A percentile compares a stretch with the other conserved stretches of the same genome.
Evolutionary conservation across 2,797 vertebrate species (phyloP).

Genomic region (Hyperoplus immaculatus): DNA sequence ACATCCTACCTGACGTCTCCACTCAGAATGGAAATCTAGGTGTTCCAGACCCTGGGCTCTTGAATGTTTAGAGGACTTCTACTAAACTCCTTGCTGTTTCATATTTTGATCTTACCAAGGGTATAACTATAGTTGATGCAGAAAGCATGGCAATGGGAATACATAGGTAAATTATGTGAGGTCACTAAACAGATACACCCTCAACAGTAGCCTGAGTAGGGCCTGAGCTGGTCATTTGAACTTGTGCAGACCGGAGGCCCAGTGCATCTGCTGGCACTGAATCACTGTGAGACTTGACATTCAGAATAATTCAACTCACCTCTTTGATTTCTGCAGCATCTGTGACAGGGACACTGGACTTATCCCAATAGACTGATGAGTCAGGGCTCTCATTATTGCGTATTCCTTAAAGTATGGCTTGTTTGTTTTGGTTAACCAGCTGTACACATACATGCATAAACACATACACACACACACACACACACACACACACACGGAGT

Average conservation of each 20-base stretch:
- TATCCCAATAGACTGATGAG: slow-evolving; percentile 51
- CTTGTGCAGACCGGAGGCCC: slow-evolving; percentile 54
- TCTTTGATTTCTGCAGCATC: slow-evolving; percentile 69
- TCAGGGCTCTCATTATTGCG: slow-evolving; percentile 58
- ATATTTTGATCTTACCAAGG: slow-evolving; percentile 48
- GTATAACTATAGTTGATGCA: slow-evolving; percentile 59
- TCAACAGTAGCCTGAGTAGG: slow-evolving; percentile 58
- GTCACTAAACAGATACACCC: slow-evolving; percentile 52
- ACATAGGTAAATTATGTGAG: slow-evolving; percentile 51
- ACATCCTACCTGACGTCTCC: slow-evolving; percentile 85
- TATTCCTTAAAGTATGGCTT: slow-evolving; percentile 66
- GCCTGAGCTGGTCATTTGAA: slow-evolving; percentile 54
- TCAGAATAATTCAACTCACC: slow-evolving; percentile 69
- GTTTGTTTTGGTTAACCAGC: slow-evolving; percentile 59
- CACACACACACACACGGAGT: slow-evolving; percentile 19
- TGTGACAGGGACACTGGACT: slow-evolving; percentile 57
- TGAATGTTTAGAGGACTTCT: slow-evolving; percentile 83
- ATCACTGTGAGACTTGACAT: slow-evolving; percentile 84
- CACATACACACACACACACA: slow-evolving; percentile 30
- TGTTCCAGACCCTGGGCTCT: slow-evolving; percentile 86
- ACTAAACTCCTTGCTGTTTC: slow-evolving; percentile 57
- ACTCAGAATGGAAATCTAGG: slow-evolving; percentile 89
- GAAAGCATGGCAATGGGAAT: slow-evolving; percentile 59
- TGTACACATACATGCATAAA: slow-evolving; percentile 41
- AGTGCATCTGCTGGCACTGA: slow-evolving; percentile 66